These are phyloP conservation scores for Oikopleura vanhoeffeni DNA, from an alignment of 23 tunicate species.

Conservation along the genomic window DNA sequence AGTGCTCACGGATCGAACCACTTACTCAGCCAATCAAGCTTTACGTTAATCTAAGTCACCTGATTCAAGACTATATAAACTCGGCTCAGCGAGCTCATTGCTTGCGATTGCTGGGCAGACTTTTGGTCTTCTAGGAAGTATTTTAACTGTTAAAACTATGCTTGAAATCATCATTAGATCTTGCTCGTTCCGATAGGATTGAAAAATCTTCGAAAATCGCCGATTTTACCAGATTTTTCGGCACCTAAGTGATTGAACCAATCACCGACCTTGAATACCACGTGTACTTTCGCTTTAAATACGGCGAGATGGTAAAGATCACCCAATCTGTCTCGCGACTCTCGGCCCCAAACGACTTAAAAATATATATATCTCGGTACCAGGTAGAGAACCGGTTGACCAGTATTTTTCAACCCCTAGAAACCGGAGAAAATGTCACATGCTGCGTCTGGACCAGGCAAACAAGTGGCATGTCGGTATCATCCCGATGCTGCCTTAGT, in stretches of 20 bases:
- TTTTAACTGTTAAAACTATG: too few relatives aligned
- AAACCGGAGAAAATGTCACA: background rate
- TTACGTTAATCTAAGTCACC: background rate
- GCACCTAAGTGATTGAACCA: background rate
- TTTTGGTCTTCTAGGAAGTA: too few relatives aligned
- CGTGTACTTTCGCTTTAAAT: background rate
- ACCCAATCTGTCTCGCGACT: background rate
- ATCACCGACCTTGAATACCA: background rate
- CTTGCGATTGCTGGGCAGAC: background rate
- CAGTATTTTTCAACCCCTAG: background rate
- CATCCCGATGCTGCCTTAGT: constrained; percentile 15
- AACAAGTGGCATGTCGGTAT: background rate
- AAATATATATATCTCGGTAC: background rate
- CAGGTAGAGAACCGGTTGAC: background rate
- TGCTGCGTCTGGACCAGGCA: background rate
- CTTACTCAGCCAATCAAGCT: background rate
- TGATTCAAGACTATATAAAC: background rate
- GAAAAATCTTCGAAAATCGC: background rate
- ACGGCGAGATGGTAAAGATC: background rate
- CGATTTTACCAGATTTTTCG: background rate
- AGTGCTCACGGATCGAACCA: background rate
- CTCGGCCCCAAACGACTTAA: background rate
- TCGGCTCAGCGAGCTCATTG: background rate
- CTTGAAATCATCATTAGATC: too few relatives aligned
- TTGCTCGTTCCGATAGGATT: too few relatives aligned